phyloP scores from a whole-genome alignment of 2,797 vertebrate species.

The Rhinophrynus dorsalis region DNA sequence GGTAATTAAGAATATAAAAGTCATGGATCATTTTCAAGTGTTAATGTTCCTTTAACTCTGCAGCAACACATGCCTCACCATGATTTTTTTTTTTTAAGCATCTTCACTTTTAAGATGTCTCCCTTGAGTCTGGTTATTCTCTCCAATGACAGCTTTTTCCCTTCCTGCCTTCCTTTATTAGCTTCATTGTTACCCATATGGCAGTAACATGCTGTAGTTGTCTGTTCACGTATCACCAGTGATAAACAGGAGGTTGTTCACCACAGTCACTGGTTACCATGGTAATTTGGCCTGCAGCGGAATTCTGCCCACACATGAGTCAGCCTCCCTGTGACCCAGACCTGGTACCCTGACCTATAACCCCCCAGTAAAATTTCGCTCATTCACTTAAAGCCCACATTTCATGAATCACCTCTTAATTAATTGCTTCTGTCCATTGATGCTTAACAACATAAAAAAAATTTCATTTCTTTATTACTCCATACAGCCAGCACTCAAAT shows the following conservation, averaged over 20 bases:
- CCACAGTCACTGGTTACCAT: slow-evolving; percentile 19
- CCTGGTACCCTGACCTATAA: slow-evolving; percentile 6
- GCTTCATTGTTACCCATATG: slow-evolving; percentile 1
- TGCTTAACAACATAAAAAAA: too few species aligned
- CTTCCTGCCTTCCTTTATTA: not conserved
- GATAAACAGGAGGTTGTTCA: slow-evolving; percentile 29
- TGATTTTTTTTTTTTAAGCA: not conserved
- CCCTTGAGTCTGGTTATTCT: not conserved
- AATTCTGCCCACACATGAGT: slow-evolving; percentile 37
- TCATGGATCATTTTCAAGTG: too few species aligned
- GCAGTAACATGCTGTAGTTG: slow-evolving; percentile 14
- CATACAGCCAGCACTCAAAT: too few species aligned
- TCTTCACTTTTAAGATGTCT: not conserved
- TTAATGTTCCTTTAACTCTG: too few species aligned
- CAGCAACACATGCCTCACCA: too few species aligned
- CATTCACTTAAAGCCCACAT: slow-evolving; percentile 6
- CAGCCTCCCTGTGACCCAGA: slow-evolving; percentile 24
- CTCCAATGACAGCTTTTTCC: not conserved
- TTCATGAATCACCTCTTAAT: slow-evolving; percentile 32
- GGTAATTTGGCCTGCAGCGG: slow-evolving; percentile 15
- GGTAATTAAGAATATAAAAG: too few species aligned
- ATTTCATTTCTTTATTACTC: not conserved
- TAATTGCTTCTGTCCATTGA: too few species aligned
- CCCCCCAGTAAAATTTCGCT: not conserved
- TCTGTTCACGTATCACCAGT: slow-evolving; percentile 7